Conservation (phyloP, 2,888 invertebrate genomes). For the Xestia c-nigrum region DNA sequence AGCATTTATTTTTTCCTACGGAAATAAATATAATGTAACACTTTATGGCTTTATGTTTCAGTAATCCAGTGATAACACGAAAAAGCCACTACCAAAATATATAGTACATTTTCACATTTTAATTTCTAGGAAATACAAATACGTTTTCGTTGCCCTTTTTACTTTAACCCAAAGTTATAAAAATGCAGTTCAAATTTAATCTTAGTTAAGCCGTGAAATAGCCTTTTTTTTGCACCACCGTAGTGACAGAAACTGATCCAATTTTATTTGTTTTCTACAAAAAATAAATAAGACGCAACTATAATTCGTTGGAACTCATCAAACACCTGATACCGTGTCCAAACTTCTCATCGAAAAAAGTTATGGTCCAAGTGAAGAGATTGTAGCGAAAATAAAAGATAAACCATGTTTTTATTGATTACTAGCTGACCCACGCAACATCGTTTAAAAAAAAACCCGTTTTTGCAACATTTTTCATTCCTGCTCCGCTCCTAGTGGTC, state of each 20-base stretch:
- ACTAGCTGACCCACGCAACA: no score
- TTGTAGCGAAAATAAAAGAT: not conserved
- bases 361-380: constrained; percentile 54
- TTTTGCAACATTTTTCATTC: no score
- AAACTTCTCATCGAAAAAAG: constrained; percentile 70
- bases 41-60: not conserved
- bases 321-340: constrained; percentile 74
- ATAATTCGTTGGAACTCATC: constrained; percentile 69
- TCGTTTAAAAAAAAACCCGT: no score
- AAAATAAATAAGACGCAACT: constrained; percentile 58
- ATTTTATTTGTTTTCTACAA: constrained; percentile 55
- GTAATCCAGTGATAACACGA: not conserved
- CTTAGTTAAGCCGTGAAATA: constrained; percentile 31
- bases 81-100: not conserved
- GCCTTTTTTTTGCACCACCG: constrained; percentile 53
- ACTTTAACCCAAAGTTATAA: not conserved
- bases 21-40: not conserved
- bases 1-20: not conserved
- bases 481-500: no score
- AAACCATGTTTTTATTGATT: not conserved
- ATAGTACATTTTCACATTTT: not conserved
- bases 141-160: not conserved
- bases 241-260: constrained; percentile 29
- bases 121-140: not conserved
- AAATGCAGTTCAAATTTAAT: constrained; percentile 10